phyloP scores from a whole-genome alignment of 2,113 vertebrate species.

The Coregonus clupeaformis region DNA sequence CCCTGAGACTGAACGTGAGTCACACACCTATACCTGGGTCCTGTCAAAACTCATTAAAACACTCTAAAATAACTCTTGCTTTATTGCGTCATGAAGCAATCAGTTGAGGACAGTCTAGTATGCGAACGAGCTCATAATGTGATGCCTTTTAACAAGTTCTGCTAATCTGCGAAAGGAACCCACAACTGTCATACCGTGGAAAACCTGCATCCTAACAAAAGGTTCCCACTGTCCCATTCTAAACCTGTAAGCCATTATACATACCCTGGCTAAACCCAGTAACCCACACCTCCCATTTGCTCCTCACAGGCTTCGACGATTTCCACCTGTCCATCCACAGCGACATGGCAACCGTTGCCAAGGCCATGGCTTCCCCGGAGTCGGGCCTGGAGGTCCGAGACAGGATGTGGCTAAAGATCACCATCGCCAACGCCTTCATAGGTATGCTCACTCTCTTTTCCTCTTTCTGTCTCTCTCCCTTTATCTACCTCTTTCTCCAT shows the following conservation, averaged over 20 bases:
- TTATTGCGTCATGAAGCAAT: too few relatives aligned
- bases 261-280: not conserved
- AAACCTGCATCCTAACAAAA: not conserved
- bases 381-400: conserved; percentile 96
- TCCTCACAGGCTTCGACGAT: conserved; percentile 89
- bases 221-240: not conserved
- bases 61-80: too few relatives aligned
- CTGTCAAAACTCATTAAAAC: not conserved
- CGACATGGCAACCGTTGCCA: conserved; percentile 96
- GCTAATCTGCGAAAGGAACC: too few relatives aligned
- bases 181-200: not conserved
- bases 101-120: too few relatives aligned
- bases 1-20: conserved; percentile 96
- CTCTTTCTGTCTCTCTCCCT: too few relatives aligned
- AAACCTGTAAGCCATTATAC: not conserved
- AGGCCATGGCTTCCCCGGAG: conserved; percentile 97
- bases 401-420: conserved; percentile 84
- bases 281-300: not conserved
- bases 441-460: conserved; percentile 46
- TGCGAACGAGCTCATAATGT: too few relatives aligned
- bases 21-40: not conserved
- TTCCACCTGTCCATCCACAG: conserved; percentile 99
- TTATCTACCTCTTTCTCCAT: too few relatives aligned
- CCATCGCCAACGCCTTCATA: conserved; percentile 76
- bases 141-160: too few relatives aligned